Evolutionary conservation across 2,797 vertebrate species (phyloP), one percentile per base, ranked within the genome.

Genomic region (Crotalus adamanteus): DNA sequence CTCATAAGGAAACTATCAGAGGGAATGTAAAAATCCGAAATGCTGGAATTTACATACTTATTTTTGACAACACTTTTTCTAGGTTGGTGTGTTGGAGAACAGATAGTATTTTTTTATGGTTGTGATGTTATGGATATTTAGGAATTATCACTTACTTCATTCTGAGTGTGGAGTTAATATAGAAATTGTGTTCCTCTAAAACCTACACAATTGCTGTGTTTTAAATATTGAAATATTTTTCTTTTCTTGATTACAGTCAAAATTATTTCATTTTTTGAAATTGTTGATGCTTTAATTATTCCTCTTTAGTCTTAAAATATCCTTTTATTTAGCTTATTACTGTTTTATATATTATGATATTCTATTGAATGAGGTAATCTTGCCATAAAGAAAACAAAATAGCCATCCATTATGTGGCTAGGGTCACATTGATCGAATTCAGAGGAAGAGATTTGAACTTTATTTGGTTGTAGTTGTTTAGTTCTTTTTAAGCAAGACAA

Each of bases 1-100:
- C 99, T 55, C 99, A 99, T 96, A 98, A 98, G 97, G 98, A 99
- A 97, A 99, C 96, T 31, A 98, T 99, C 94, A 98, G 97, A 95
- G 99, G 99, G 26, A 98, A 99, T 93, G 98, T 99, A 94, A 99
- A 99, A 96, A 98, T 98, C 37, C 97, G 98, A 92, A 97, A 97
- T 0, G 93, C 98, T 0, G 99, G 99, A 92, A 96, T 98, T 96
- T 99, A 99, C 97, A 97, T 97, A 0, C 98, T 99, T 86, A 97
- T 99, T 97, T 99, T 99, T 88, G 99, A 99, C 98, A 99, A 99
- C 97, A 99, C 99, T 0, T 99, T 99, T 95, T 99, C 99, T 91
- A 98, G 99, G 99, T 99, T 97, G 20, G 96, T 78, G 55, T 47
- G 13, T 22, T 57, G 88, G 91, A 83, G 8, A 53, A 5, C 14